These are phyloP conservation scores for Cabera pusaria DNA, from an alignment of 2,888 invertebrate species.

Conservation along the genomic window DNA sequence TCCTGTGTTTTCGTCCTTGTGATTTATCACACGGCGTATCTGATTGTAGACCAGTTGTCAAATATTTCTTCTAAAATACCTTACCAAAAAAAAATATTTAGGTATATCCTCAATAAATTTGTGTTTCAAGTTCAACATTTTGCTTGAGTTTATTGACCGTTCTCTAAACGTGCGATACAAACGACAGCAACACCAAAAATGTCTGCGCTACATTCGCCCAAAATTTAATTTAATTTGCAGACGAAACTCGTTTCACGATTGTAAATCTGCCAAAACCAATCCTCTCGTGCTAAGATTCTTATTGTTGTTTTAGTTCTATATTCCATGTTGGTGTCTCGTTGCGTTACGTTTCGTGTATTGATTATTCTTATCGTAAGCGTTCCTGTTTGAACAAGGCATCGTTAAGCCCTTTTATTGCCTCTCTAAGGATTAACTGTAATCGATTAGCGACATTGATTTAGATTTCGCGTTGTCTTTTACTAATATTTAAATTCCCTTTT, in stretches of 20 bases:
- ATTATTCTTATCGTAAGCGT: constrained; percentile 60
- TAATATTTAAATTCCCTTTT: constrained; percentile 2
- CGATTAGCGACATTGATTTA: constrained; percentile 48
- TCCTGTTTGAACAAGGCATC: constrained; percentile 58
- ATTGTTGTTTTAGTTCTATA: constrained; percentile 8
- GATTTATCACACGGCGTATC: constrained; percentile 34
- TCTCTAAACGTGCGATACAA: constrained; percentile 61
- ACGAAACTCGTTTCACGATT: constrained; percentile 18
- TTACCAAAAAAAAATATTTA: constrained; percentile 40
- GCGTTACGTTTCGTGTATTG: constrained; percentile 47
- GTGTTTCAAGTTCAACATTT: constrained; percentile 77
- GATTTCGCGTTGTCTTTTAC: constrained; percentile 17
- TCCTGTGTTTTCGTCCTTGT: no score
- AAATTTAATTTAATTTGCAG: constrained; percentile 31
- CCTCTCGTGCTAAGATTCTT: constrained; percentile 6
- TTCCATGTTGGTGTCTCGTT: constrained; percentile 16
- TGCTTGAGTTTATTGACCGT: constrained; percentile 68
- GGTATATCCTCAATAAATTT: constrained; percentile 49
- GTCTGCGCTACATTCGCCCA: constrained; percentile 32
- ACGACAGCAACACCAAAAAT: constrained; percentile 38
- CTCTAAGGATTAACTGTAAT: constrained; percentile 46
- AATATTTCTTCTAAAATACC: constrained; percentile 46
- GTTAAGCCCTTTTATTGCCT: constrained; percentile 57
- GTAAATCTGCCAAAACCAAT: constrained; percentile 13
- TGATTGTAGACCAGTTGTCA: constrained; percentile 32